Base-by-base conservation (phyloP, 2,888 invertebrate species). In the Epsilonema sp. region DNA sequence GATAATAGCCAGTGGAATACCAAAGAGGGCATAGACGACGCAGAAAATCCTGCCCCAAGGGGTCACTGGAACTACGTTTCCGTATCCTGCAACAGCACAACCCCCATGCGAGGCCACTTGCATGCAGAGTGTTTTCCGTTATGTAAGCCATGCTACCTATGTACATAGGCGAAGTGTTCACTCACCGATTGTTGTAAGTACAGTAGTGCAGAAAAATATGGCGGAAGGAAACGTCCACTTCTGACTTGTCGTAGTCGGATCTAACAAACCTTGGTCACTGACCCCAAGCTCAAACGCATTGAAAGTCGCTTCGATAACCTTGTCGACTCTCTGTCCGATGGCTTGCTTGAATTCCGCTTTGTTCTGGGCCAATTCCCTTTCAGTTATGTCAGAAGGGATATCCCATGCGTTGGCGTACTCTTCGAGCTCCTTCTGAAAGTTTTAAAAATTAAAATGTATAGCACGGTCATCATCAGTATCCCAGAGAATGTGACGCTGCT, bases 1-100 rank as follows among this genome's bases (percentile, higher is more conserved):
- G 42, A 46, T 36, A 8, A 47, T n/a, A 24, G 47, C 37, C 38
- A 47, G 37, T 2, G 47, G 47, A 4, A 47, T 47, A 25, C 47
- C 47, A 21, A 47, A 47, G 24, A 47, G 37, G 13, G 47, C 47
- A 21, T 44, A 47, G 19, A n/a, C 37, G 4, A 47, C 36, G 24
- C 47, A 47, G 24, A 43, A 26, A 19, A 47, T 3, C 16, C 31
- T 16, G 4, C 47, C 47, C 2, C 2, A 21, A 1, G n/a, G 2
- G 25, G 47, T 47, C n/a, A 5, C 19, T 11, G 47, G 47, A 3
- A 44, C 47, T n/a, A 44, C 13, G 8, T 47, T 20, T 2, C 47
- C 47, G 41, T 47, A 47, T 19, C 47, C 47, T 47, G 37, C 20
- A 21, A 37, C 3, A 3, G 21, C 13, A 22, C 16, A 21, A 8